phyloP scores from a whole-genome alignment of 1,140 invertebrate species.

The Lasaia peninsularis region DNA sequence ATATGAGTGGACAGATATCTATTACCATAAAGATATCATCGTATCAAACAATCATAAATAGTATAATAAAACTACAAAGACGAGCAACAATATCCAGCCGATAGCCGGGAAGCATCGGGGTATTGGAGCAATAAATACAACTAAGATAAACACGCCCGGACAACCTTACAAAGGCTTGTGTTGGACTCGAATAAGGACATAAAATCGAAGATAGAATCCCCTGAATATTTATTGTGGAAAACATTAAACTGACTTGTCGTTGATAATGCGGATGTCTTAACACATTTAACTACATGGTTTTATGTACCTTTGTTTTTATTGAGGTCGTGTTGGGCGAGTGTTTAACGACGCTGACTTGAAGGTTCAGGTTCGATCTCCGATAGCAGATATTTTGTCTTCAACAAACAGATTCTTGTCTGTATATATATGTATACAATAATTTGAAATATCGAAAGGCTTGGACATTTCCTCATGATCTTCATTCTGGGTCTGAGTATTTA shows the following conservation, averaged over 20 bases:
- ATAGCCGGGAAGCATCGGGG: conserved; percentile 3
- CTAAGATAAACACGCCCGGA: conserved; percentile 3
- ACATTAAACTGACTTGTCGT: neutral
- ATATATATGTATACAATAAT: no score
- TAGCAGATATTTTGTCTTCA: no score
- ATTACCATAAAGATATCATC: conserved; percentile 11
- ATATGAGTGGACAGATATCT: conserved; percentile 2
- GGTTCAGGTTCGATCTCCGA: no score
- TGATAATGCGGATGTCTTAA: neutral
- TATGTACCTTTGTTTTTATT: neutral
- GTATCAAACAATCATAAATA: conserved; percentile 3
- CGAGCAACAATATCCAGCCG: conserved; percentile 7
- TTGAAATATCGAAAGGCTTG: no score
- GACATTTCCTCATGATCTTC: no score
- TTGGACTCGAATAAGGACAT: conserved; percentile 9
- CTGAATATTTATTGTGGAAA: conserved; percentile 7
- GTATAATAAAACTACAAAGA: conserved; percentile 5
- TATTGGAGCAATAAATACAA: conserved; percentile 8
- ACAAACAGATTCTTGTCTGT: no score
- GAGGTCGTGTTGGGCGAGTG: neutral
- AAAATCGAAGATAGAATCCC: neutral
- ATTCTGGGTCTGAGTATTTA: no score
- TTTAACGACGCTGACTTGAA: no score
- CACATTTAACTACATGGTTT: neutral
- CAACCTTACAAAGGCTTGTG: conserved; percentile 10